Percentiles rank a stretch among this genome's conserved stretches.
Conservation (phyloP, 2,113 vertebrate species). For the Cynoglossus semilaevis region DNA sequence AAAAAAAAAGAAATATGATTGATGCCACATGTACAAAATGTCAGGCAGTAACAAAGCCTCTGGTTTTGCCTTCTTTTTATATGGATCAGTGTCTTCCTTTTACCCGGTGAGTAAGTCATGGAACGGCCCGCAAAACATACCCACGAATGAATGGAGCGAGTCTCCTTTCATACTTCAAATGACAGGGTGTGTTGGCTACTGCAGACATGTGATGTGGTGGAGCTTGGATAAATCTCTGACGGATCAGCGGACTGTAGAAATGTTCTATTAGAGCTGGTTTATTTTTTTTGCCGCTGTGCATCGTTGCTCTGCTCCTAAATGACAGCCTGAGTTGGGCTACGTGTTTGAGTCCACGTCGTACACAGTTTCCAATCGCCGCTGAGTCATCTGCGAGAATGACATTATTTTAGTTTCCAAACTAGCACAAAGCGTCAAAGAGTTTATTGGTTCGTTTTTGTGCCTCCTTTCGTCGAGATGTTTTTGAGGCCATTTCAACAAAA, state of each 20-base stretch:
- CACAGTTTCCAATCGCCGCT: not conserved
- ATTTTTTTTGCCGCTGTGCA: too few species aligned
- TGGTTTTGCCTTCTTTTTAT: constrained; percentile 59
- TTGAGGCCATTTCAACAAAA: constrained; percentile 7
- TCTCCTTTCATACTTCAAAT: constrained; percentile 54
- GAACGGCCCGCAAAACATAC: constrained; percentile 13
- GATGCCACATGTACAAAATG: too few species aligned
- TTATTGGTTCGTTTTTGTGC: too few species aligned
- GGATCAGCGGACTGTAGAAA: not conserved
- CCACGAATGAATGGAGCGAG: constrained; percentile 20
- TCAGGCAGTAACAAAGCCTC: too few species aligned
- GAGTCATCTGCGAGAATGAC: not conserved
- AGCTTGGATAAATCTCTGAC: constrained; percentile 29
- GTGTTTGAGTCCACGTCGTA: constrained; percentile 2
- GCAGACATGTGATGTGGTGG: constrained; percentile 41
- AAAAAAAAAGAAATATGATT: too few species aligned
- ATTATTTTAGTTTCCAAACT: not conserved
- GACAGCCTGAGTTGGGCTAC: not conserved
- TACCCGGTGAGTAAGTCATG: constrained; percentile 18
- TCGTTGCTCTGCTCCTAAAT: not conserved
- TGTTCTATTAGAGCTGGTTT: too few species aligned
- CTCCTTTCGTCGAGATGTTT: too few species aligned
- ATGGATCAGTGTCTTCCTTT: constrained; percentile 27
- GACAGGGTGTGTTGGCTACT: constrained; percentile 37
- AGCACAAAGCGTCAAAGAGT: not conserved